A percentile compares a stretch with the other conserved stretches of the same genome.
These are phyloP conservation scores for Cichladusa arquata DNA, from an alignment of 2,113 vertebrate species.

Conservation along the genomic window DNA sequence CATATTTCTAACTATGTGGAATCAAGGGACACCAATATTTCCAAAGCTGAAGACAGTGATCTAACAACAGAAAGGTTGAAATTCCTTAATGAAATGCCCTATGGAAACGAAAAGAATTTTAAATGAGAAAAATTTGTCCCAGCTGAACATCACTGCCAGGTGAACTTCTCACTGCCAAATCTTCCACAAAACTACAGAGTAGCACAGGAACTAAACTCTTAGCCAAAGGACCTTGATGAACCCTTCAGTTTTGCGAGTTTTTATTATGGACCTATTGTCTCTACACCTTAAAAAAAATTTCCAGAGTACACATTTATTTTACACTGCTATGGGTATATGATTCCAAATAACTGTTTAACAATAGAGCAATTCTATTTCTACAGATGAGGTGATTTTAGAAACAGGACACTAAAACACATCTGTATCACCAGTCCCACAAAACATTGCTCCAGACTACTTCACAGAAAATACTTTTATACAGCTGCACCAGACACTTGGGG, in stretches of 20 bases:
- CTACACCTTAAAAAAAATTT: background rate
- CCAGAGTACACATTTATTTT: background rate
- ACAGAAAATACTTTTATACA: background rate
- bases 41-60: background rate
- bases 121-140: background rate
- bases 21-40: background rate
- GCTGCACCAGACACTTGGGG: background rate
- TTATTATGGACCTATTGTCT: background rate
- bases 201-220: background rate
- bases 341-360: background rate
- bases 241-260: background rate
- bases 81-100: background rate
- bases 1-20: background rate
- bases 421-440: background rate
- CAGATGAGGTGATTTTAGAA: slow-evolving; percentile 16
- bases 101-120: background rate
- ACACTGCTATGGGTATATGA: background rate
- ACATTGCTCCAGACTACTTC: background rate
- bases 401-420: background rate
- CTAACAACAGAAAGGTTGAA: background rate
- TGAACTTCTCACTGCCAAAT: background rate
- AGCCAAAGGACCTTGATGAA: background rate
- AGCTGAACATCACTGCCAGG: background rate
- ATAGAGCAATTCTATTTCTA: background rate
- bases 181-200: background rate